phyloP scores from a whole-genome alignment of 2,113 vertebrate genomes.

The Thermophis baileyi region DNA sequence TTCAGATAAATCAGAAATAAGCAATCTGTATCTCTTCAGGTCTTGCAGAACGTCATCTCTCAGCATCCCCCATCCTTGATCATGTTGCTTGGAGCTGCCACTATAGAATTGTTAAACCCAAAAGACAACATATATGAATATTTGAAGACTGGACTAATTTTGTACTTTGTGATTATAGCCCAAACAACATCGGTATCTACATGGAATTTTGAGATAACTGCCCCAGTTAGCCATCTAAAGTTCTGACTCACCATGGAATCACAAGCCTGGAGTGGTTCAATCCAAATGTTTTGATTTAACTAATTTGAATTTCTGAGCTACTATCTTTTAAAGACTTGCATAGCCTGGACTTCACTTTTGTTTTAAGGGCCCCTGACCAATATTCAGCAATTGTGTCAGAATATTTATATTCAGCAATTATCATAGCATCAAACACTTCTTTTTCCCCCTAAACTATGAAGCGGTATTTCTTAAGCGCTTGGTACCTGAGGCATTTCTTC shows the following conservation, averaged over 20 bases:
- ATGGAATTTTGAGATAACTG: background rate
- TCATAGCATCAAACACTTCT: constrained; percentile 44
- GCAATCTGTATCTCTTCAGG: background rate
- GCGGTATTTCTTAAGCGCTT: background rate
- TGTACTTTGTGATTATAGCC: background rate
- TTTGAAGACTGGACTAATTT: background rate
- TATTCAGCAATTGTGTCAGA: background rate
- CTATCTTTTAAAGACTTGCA: background rate
- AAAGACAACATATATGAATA: background rate
- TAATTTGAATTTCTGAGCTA: background rate
- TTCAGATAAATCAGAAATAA: background rate
- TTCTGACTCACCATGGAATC: background rate
- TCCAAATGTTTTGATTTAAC: background rate
- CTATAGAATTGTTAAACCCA: background rate
- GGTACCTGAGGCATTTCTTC: background rate
- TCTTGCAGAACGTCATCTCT: background rate
- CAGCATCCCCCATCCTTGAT: background rate
- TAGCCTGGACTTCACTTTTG: background rate
- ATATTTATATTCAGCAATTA: background rate
- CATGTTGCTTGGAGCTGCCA: background rate
- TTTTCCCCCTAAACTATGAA: background rate
- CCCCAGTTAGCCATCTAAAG: background rate
- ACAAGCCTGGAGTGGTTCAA: background rate
- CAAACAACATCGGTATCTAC: background rate
- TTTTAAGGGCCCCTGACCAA: background rate